Evolutionary conservation across 2,113 vertebrate genomes (phyloP).

Genomic region (Micronycteris hirsuta): DNA sequence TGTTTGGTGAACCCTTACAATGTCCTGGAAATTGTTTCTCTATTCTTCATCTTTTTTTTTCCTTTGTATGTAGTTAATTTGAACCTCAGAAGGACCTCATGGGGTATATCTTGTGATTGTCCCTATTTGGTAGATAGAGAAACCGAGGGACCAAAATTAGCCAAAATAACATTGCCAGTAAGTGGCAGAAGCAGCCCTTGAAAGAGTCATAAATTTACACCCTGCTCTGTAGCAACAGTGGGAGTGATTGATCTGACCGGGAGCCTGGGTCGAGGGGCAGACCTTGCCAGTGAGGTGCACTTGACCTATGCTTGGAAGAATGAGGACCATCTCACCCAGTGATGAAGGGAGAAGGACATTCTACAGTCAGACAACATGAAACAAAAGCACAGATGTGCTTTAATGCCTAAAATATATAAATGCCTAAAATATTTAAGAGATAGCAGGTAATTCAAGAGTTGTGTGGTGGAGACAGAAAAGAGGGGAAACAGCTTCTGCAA

Average conservation of each 20-base stretch:
- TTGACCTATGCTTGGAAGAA: not conserved
- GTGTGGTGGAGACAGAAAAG: not conserved
- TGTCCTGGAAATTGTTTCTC: not conserved
- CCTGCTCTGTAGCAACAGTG: not conserved
- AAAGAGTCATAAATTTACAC: not conserved
- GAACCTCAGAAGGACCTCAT: not conserved
- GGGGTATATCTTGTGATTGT: not conserved
- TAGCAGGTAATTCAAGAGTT: not conserved
- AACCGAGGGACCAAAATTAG: not conserved
- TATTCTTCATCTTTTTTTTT: not conserved
- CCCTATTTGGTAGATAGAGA: not conserved
- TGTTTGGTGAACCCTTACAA: not conserved
- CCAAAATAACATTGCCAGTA: not conserved
- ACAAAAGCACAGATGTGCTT: not conserved
- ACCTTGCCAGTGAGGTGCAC: not conserved
- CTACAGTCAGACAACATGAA: not conserved
- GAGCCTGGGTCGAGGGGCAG: accelerated
- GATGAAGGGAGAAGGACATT: not conserved
- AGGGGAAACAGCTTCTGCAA: not conserved
- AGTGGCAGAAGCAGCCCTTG: not conserved
- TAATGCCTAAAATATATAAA: not conserved
- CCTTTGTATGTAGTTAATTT: not conserved
- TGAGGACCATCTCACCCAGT: not conserved
- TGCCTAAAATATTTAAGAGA: not conserved
- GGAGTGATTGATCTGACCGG: not conserved